phyloP scores from a whole-genome alignment of 2,888 invertebrate genomes.

The Coenonympha arcania region DNA sequence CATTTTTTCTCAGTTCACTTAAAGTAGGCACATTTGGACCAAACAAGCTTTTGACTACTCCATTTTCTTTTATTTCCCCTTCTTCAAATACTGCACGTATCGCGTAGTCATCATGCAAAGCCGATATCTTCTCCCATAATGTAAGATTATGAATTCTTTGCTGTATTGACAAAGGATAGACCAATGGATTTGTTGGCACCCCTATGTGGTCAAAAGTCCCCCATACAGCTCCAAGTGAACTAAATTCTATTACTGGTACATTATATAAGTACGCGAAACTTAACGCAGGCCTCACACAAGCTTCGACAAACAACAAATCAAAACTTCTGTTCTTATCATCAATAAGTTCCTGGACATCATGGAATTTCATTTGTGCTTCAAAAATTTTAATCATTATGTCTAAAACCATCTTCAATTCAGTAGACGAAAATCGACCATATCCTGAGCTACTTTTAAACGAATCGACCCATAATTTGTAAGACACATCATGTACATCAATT shows the following conservation, averaged over 20 bases:
- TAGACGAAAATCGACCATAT: too few species aligned
- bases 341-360: constrained; percentile 32
- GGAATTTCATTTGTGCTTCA: constrained; percentile 17
- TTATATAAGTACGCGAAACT: constrained; percentile 30
- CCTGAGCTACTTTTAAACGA: too few species aligned
- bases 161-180: constrained; percentile 17
- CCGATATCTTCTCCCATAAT: constrained; percentile 27
- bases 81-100: background rate
- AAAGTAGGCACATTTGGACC: constrained; percentile 27
- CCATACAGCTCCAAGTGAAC: constrained; percentile 22
- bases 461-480: constrained; percentile 30
- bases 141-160: constrained; percentile 15
- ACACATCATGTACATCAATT: constrained; percentile 36
- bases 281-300: constrained; percentile 27
- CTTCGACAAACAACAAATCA: constrained; percentile 39
- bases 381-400: constrained; percentile 16
- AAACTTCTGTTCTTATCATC: constrained; percentile 31
- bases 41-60: constrained; percentile 12
- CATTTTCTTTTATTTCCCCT: constrained; percentile 7
- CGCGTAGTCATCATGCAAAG: constrained; percentile 16
- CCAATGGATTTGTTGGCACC: constrained; percentile 24
- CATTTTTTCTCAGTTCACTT: constrained; percentile 31
- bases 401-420: background rate
- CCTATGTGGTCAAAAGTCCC: constrained; percentile 19
- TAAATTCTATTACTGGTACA: constrained; percentile 31